These are phyloP conservation scores for Tridacna gigas DNA, from an alignment of 2,888 invertebrate genomes.

Conservation along the genomic window DNA sequence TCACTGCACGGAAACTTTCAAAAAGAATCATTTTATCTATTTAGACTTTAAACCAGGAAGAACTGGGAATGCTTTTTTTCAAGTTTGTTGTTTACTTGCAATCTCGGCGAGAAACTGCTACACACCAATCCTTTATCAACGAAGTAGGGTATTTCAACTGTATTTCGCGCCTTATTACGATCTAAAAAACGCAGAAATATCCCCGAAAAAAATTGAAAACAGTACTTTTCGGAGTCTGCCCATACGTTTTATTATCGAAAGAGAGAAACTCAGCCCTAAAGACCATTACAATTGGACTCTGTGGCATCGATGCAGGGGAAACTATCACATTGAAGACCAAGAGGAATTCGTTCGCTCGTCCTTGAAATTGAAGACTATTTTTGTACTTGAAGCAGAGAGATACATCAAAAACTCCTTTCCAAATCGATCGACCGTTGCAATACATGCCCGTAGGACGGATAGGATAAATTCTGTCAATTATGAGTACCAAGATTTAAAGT, in stretches of 20 bases:
- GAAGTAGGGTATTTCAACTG: not conserved
- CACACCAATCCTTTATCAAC: not conserved
- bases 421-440: slow-evolving; percentile 17
- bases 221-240: too few relatives aligned
- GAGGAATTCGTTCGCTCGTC: slow-evolving; percentile 8
- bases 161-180: too few relatives aligned
- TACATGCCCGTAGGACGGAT: slow-evolving; percentile 6
- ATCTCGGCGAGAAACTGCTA: not conserved
- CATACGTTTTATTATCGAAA: too few relatives aligned
- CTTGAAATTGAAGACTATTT: not conserved
- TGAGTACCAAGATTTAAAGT: not conserved
- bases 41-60: slow-evolving; percentile 6
- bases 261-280: too few relatives aligned
- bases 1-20: not conserved
- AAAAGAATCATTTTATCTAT: not conserved
- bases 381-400: not conserved
- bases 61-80: slow-evolving; percentile 11
- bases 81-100: slow-evolving; percentile 4
- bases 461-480: not conserved
- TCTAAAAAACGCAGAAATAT: too few relatives aligned
- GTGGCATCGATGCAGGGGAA: not conserved
- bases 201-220: too few relatives aligned
- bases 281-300: not conserved
- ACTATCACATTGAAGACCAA: not conserved
- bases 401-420: not conserved